Evolutionary conservation across 2,113 vertebrate species (phyloP), one percentile per base, ranked within the genome.

Genomic region (Chelonoidis abingdonii): DNA sequence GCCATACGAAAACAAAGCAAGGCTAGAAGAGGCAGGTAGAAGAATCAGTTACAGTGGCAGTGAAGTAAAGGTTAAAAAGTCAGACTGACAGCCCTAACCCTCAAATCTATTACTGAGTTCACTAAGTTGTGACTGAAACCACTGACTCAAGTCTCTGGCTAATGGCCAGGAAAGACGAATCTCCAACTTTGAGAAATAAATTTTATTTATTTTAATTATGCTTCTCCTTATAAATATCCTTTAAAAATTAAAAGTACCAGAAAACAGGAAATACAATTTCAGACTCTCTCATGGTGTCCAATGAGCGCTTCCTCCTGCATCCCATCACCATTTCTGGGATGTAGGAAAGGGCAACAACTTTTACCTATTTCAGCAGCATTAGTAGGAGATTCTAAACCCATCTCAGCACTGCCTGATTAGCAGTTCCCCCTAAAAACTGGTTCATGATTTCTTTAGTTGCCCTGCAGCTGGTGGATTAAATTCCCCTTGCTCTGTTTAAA

Each of bases 191-290:
- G 93, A 80, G 93, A 83, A 89, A 93, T 72, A 93, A 93, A 75
- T 17, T 93, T 92, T 90, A 78, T 41, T 97, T 38, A 75, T 1
- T 76, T 84, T 80, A 57, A 81, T 47, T 47, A 78, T 44, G 79
- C 91, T 88, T 79, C 93, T 97, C 92, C 88, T 95, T 38, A 72
- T 65, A 96, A 91, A 38, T 38, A 38, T 9, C 95, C 93, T 92
- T 78, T 41, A 93, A 2, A 0, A 0, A 16, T 49, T 53, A 69
- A 53, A 91, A 91, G 78, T 1, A 50, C 49, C 22, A 65, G 17
- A 78, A 78, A 52, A 84, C 86, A 95, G 62, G 91, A 97, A 89
- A 91, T 5, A 59, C 12, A 41, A 88, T 94, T 93, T 69, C 89
- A 95, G 86, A 22, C 13, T 89, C 83, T 52, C 50, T 4, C 44